Conservation (phyloP, 1,140 invertebrate genomes). For the Lordiphosa stackelbergi region DNA sequence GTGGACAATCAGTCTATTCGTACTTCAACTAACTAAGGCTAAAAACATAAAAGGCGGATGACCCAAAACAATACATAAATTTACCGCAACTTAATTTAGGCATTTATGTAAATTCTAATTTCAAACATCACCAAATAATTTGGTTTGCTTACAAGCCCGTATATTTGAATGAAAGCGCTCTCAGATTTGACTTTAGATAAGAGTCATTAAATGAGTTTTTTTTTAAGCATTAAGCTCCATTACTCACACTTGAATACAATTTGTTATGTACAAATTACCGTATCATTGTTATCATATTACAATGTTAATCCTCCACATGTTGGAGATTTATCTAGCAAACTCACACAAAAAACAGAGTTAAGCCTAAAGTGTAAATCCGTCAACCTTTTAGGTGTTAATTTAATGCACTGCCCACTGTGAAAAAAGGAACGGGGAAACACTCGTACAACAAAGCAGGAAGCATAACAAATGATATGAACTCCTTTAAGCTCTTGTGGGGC, state of each 20-base stretch:
- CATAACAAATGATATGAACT: conserved; percentile 43
- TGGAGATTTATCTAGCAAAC: conserved; percentile 9
- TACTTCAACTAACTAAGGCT: too few relatives aligned
- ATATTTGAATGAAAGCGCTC: too few relatives aligned
- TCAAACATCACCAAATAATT: too few relatives aligned
- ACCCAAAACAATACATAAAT: too few relatives aligned
- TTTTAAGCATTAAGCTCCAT: background rate
- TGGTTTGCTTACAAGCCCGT: too few relatives aligned
- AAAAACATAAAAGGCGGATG: too few relatives aligned
- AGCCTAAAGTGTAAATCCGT: conserved; percentile 53
- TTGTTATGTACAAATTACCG: conserved; percentile 26
- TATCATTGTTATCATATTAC: conserved; percentile 34
- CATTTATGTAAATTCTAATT: too few relatives aligned
- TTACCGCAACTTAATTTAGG: too few relatives aligned
- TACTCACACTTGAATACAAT: conserved; percentile 12
- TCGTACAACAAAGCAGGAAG: conserved; percentile 1
- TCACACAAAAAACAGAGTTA: conserved; percentile 6
- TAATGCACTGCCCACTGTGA: conserved; percentile 38
- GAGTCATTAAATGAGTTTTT: background rate
- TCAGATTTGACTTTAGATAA: too few relatives aligned
- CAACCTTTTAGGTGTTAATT: conserved; percentile 56
- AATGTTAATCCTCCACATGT: conserved; percentile 35
- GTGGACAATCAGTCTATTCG: too few relatives aligned
- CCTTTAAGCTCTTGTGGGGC: conserved; percentile 43
- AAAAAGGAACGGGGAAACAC: conserved; percentile 3